Evolutionary conservation across 2,113 vertebrate species (phyloP).

Genomic region (Paradisaea rubra): DNA sequence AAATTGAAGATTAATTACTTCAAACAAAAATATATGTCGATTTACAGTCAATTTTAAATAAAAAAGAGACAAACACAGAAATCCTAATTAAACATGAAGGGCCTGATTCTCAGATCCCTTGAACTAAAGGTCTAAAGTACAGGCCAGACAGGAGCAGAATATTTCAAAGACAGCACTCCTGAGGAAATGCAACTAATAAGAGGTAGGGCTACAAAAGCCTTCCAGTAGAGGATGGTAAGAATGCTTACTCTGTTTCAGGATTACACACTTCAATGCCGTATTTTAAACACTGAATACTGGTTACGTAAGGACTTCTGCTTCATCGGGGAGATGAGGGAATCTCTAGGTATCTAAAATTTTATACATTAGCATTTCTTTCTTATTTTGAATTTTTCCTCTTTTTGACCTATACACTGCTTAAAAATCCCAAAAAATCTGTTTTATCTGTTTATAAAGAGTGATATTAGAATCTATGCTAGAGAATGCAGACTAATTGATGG

Average conservation of each 20-base stretch:
- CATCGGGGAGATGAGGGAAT: not conserved
- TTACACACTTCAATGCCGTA: not conserved
- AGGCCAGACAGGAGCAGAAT: not conserved
- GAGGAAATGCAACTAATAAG: not conserved
- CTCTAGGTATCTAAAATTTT: not conserved
- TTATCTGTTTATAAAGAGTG: not conserved
- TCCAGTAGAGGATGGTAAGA: not conserved
- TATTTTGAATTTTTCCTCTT: not conserved
- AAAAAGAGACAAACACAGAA: not conserved
- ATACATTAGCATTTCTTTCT: not conserved
- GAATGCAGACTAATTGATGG: not conserved
- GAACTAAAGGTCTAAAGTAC: not conserved
- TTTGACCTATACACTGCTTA: not conserved
- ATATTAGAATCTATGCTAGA: not conserved
- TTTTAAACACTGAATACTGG: not conserved
- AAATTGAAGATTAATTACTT: not conserved
- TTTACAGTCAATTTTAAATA: not conserved
- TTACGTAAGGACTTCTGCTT: not conserved
- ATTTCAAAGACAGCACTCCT: not conserved
- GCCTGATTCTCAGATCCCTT: not conserved
- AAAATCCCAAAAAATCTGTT: not conserved
- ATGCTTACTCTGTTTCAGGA: not conserved
- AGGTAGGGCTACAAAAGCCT: not conserved
- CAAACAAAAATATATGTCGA: not conserved
- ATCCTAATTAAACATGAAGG: not conserved